These are phyloP conservation scores for human DNA, from an alignment of 2,113 vertebrate genomes.

Conservation along the genomic window GRCh38 chr2:88337001-88337500, in stretches of 20 bases:
- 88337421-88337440: neutral
- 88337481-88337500: neutral
- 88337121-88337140: neutral
- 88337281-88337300: neutral
- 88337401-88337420: neutral
- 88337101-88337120: neutral
- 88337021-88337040: neutral
- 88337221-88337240: neutral
- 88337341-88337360: neutral
- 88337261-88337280: neutral
- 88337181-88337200: neutral
- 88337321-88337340: neutral
- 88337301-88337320: neutral
- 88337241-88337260: neutral
- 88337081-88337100: neutral
- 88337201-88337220: neutral
- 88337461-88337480: neutral
- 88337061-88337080: neutral
- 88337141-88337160: neutral
- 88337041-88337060: neutral
- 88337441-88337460: neutral
- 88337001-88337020: too few species aligned
- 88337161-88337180: neutral
- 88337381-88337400: neutral
- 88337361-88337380: neutral